These are phyloP conservation scores for Villa cingulata DNA, from an alignment of 2,888 invertebrate species.

Conservation along the genomic window DNA sequence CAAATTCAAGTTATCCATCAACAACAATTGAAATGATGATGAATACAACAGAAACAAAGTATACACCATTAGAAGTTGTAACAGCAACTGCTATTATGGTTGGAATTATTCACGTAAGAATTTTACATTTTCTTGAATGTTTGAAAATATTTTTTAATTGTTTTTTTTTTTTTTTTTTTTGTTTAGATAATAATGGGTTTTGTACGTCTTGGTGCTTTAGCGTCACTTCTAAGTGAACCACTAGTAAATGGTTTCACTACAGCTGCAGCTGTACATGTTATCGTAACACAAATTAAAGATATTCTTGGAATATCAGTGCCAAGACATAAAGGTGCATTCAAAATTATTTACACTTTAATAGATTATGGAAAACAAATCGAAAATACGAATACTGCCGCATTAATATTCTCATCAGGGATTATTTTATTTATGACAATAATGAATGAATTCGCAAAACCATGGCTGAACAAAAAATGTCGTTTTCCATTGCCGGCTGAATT, in stretches of 20 bases:
- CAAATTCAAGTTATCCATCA: neutral
- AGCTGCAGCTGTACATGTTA: conserved; percentile 56
- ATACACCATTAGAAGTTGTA: conserved; percentile 52
- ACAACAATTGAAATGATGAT: conserved; percentile 6
- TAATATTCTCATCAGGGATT: conserved; percentile 47
- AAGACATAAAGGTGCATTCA: conserved; percentile 45
- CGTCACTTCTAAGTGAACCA: conserved; percentile 48
- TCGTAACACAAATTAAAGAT: conserved; percentile 52
- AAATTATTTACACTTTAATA: conserved; percentile 43
- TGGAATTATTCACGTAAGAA: conserved; percentile 49
- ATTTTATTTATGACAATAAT: conserved; percentile 46
- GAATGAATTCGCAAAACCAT: conserved; percentile 51
- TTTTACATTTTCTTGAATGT: neutral
- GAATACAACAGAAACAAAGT: conserved; percentile 16
- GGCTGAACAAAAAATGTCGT: conserved; percentile 42
- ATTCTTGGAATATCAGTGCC: conserved; percentile 44
- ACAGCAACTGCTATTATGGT: conserved; percentile 60
- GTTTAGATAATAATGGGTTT: conserved; percentile 49
- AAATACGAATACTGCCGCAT: conserved; percentile 44
- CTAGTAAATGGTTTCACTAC: conserved; percentile 61
- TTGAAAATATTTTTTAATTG: neutral
- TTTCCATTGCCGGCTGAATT: conserved; percentile 66
- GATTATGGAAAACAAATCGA: conserved; percentile 44
- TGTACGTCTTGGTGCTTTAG: conserved; percentile 45
- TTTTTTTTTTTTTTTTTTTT: conserved; percentile 1